These are phyloP conservation scores for Hemiscyllium ocellatum DNA, from an alignment of 2,113 vertebrate genomes.

Conservation along the genomic window DNA sequence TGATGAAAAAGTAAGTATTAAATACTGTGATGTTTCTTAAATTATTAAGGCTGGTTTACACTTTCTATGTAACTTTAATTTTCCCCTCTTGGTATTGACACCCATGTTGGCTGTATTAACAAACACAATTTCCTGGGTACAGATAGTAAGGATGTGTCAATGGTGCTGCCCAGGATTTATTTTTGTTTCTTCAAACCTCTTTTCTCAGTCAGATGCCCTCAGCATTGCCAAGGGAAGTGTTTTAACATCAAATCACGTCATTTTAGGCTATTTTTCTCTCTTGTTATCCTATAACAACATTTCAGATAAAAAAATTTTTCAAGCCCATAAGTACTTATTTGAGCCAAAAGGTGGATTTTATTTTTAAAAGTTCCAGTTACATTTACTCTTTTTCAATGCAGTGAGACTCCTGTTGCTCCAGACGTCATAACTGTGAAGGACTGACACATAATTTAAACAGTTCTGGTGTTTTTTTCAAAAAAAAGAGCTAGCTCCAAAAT, in stretches of 20 bases:
- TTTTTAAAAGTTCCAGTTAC: background rate
- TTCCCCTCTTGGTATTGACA: background rate
- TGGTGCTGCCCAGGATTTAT: background rate
- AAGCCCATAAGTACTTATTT: background rate
- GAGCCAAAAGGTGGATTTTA: background rate
- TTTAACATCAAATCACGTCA: background rate
- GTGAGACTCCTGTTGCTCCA: background rate
- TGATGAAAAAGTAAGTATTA: slow-evolving; percentile 92
- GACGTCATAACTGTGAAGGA: background rate
- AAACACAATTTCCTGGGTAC: background rate
- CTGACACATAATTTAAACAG: background rate
- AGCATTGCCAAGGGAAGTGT: background rate
- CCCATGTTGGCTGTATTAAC: background rate
- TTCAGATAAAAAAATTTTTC: background rate
- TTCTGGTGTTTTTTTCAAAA: background rate
- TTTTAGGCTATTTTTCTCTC: background rate
- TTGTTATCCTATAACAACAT: background rate
- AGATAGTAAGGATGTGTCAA: background rate
- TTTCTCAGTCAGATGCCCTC: background rate
- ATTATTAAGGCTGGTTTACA: background rate
- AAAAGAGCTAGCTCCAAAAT: background rate
- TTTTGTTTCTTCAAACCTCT: background rate
- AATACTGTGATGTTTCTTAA: background rate
- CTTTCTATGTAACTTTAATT: background rate
- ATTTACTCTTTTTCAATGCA: background rate